phyloP scores from a whole-genome alignment of 2,113 vertebrate genomes.

The Oophaga pumilio region DNA sequence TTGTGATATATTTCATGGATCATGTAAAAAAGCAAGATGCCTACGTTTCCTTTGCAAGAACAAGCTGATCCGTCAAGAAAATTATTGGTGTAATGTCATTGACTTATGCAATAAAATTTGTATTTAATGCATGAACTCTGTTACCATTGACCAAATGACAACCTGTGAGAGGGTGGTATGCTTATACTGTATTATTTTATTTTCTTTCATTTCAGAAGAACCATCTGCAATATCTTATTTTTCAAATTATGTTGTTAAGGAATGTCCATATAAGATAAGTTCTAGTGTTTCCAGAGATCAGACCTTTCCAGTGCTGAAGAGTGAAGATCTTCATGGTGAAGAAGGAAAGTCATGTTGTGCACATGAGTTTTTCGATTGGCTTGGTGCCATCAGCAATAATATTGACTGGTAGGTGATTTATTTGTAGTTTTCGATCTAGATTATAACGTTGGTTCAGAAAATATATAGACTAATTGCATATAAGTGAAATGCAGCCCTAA shows the following conservation, averaged over 20 bases:
- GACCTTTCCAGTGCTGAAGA: slow-evolving; percentile 73
- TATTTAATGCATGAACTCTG: background rate
- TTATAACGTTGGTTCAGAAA: background rate
- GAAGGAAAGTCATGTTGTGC: slow-evolving; percentile 72
- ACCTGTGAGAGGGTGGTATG: too few relatives aligned
- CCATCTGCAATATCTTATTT: slow-evolving; percentile 76
- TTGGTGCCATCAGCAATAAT: slow-evolving; percentile 79
- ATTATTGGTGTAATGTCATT: too few relatives aligned
- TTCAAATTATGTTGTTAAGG: slow-evolving; percentile 73
- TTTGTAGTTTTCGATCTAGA: background rate
- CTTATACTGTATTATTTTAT: background rate
- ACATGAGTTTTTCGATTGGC: slow-evolving; percentile 84
- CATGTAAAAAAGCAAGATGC: too few relatives aligned
- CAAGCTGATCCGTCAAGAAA: too few relatives aligned
- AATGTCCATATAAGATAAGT: slow-evolving; percentile 73
- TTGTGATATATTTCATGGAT: too few relatives aligned
- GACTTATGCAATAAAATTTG: too few relatives aligned
- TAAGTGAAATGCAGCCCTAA: too few relatives aligned
- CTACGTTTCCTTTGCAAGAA: too few relatives aligned
- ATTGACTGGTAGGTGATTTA: slow-evolving; percentile 75
- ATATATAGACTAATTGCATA: too few relatives aligned
- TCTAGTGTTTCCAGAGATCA: slow-evolving; percentile 68
- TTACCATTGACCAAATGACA: background rate
- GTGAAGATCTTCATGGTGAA: slow-evolving; percentile 68
- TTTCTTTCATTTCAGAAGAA: slow-evolving; percentile 65